Percentiles rank a stretch among this genome's conserved stretches.
Evolutionary conservation across 2,113 vertebrate species (phyloP).

Genomic region (Loxodonta africana): DNA sequence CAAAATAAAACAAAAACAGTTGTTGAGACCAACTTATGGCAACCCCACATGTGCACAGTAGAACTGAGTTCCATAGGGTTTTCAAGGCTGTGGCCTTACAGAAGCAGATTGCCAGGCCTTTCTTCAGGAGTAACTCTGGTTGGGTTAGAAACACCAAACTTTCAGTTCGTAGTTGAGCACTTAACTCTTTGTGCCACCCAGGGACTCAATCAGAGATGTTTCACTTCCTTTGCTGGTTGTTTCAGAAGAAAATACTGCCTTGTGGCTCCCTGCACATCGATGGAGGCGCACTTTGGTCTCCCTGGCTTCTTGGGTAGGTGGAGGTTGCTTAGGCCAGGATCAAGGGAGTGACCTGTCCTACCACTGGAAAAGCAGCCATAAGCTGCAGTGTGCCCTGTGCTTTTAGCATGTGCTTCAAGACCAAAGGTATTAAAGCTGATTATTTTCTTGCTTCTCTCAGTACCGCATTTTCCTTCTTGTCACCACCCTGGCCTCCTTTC

Average conservation of each 20-base stretch:
- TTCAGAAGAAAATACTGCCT: slow-evolving; percentile 35
- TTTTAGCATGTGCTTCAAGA: slow-evolving; percentile 80
- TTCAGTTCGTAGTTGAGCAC: neutral
- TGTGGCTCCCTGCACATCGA: rapidly evolving
- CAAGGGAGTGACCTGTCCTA: neutral
- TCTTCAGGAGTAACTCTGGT: neutral
- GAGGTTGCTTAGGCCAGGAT: neutral
- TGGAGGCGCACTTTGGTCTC: rapidly evolving
- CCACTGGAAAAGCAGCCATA: slow-evolving; percentile 61
- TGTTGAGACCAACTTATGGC: neutral
- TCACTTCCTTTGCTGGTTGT: neutral
- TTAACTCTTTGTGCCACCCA: neutral
- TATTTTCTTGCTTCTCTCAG: slow-evolving; percentile 72
- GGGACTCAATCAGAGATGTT: slow-evolving; percentile 1
- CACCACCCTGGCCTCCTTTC: neutral
- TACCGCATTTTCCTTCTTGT: slow-evolving; percentile 10
- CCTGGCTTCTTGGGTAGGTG: neutral
- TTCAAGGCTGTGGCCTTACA: neutral
- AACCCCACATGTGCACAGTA: neutral
- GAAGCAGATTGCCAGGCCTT: neutral
- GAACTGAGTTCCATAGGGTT: neutral
- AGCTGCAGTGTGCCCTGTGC: slow-evolving; percentile 42
- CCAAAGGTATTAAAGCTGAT: slow-evolving; percentile 77
- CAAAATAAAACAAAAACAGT: neutral
- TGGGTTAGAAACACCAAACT: neutral